Base-by-base conservation (phyloP, 2,113 vertebrate genomes). In the Ellobius talpinus region DNA sequence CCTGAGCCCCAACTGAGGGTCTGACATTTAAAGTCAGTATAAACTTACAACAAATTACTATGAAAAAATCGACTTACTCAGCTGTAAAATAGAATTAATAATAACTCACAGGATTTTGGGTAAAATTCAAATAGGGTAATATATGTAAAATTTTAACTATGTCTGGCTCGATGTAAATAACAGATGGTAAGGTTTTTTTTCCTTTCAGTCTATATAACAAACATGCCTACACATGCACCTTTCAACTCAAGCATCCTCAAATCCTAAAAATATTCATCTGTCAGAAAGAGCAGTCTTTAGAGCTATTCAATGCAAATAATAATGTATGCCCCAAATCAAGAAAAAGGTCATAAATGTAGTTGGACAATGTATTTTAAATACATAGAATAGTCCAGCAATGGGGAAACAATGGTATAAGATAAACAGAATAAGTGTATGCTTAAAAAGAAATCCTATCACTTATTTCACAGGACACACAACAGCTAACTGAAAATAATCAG, bases 131-230 rank as follows among this genome's bases (percentile, higher is more conserved):
- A 66, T 31, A 87, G 50, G 73, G 47, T 52, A 77, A 88, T 73
- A 7, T 58, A 88, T 93, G n/a, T 26, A 92, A 96, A 95, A 61
- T 76, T 65, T 90, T 72, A 33, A 39, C 39, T 82, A 36, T 76
- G 12, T 74, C 84, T 93, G 47, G 33, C 7, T 94, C 24, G 70
- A 93, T 79, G 47, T 82, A 94, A 97, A 97, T 17, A 91, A 74
- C 77, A 88, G 66, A 47, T 77, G 21, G 3, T 13, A 89, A 21
- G 9, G 16, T 33, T 58, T 66, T 50, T 33, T 14, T 9, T 39
- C 50, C 23, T 77, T 70, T 63, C 72, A 85, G 33, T 26, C 79
- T 82, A 31, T 16, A 42, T 65, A 86, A 90, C 23, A 76, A 45
- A 58, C n/a, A 68, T 5, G 33, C 58, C 65, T 16, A 55, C 17